Percentiles rank a stretch among this genome's conserved stretches.
phyloP scores from a whole-genome alignment of 2,797 vertebrate species.

The Squalus acanthias region DNA sequence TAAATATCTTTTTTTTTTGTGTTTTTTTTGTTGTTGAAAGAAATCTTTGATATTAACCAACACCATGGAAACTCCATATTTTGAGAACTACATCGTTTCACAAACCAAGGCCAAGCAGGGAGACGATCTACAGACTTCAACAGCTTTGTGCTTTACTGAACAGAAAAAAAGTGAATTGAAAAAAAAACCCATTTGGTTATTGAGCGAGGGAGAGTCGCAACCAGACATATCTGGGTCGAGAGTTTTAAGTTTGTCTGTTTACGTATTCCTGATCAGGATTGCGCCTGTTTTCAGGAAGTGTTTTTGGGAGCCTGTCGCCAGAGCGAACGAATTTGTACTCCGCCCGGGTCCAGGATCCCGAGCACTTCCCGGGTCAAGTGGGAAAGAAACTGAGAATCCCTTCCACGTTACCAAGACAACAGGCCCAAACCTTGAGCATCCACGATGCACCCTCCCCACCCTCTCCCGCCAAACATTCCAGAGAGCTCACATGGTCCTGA shows the following conservation, averaged over 20 bases:
- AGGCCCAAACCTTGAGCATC: background rate
- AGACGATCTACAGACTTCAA: background rate
- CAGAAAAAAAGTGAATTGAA: background rate
- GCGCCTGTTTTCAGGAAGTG: background rate
- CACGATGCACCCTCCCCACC: background rate
- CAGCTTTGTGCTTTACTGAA: background rate
- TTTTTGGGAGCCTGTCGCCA: background rate
- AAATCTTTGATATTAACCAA: constrained; percentile 18
- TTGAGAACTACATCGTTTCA: constrained; percentile 14
- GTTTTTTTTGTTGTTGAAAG: constrained; percentile 21
- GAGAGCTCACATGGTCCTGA: background rate
- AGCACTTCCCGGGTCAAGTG: background rate
- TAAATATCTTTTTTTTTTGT: constrained; percentile 20
- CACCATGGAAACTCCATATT: constrained; percentile 11
- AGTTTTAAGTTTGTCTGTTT: background rate
- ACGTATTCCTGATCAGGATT: background rate
- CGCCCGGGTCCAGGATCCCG: background rate
- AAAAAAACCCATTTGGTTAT: too few relatives aligned
- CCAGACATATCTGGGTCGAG: background rate
- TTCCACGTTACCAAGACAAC: background rate
- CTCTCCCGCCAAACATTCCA: background rate
- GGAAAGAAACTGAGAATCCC: background rate
- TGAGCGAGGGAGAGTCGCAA: background rate
- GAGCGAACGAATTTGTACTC: too few relatives aligned
- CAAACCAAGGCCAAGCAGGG: background rate